phyloP scores from a whole-genome alignment of 2,888 invertebrate species.

The Caenorhabditis sp. region DNA sequence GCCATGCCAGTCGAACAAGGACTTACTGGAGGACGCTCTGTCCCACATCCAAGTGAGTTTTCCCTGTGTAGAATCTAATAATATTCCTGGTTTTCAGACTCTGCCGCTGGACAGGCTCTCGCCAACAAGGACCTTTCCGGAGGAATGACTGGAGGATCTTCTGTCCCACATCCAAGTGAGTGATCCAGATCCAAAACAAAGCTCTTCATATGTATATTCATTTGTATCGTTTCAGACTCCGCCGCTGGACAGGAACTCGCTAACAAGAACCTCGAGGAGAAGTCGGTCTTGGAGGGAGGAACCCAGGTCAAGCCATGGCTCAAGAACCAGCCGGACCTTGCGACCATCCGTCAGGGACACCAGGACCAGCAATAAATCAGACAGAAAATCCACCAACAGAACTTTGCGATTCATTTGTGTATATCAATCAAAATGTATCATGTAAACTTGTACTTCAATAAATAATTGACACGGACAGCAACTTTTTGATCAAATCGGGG shows the following conservation, averaged over 20 bases:
- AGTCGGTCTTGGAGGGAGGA: slow-evolving; percentile 63
- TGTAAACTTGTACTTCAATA: slow-evolving; percentile 1
- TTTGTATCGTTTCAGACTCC: slow-evolving; percentile 36
- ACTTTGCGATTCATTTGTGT: neutral
- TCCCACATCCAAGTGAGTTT: slow-evolving; percentile 65
- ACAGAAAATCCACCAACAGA: neutral
- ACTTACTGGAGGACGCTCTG: slow-evolving; percentile 53
- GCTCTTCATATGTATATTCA: neutral
- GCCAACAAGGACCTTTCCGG: slow-evolving; percentile 39
- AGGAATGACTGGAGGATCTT: slow-evolving; percentile 25
- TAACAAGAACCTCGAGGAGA: slow-evolving; percentile 60
- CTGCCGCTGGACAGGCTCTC: slow-evolving; percentile 62
- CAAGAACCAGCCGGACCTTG: slow-evolving; percentile 64
- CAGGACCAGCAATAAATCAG: slow-evolving; percentile 29
- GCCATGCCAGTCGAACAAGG: slow-evolving; percentile 60
- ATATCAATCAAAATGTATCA: neutral
- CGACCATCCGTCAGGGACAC: slow-evolving; percentile 37
- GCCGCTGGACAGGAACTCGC: slow-evolving; percentile 54
- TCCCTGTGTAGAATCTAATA: too few species aligned
- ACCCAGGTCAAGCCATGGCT: slow-evolving; percentile 70
- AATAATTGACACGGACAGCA: slow-evolving; percentile 4
- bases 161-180: slow-evolving; percentile 50
- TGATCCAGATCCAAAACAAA: neutral
- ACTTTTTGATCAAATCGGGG: too few species aligned
- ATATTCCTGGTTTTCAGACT: slow-evolving; percentile 45